Conservation (phyloP, 2,797 vertebrate genomes). For the Sebastes iracundus region DNA sequence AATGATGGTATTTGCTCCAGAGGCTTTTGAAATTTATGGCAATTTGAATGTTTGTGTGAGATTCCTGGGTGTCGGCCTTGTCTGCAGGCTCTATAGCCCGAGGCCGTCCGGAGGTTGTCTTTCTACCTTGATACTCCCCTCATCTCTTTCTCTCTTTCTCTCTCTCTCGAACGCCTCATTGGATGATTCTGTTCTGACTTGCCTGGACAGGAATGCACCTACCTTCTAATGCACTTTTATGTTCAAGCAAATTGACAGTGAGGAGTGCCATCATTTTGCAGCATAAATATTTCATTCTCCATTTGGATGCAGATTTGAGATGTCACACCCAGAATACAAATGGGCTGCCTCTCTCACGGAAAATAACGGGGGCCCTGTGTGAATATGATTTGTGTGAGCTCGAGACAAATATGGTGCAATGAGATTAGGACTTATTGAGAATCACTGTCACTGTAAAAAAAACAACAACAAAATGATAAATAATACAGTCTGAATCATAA, state of each 20-base stretch:
- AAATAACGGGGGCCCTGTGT: conserved; percentile 38
- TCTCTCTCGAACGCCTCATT: conserved; percentile 57
- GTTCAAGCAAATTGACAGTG: conserved; percentile 83
- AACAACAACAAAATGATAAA: conserved; percentile 30
- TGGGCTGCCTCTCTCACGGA: conserved; percentile 36
- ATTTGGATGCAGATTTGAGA: conserved; percentile 82
- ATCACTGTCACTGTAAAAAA: conserved; percentile 42
- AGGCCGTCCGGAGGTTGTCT: conserved; percentile 46
- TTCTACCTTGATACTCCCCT: conserved; percentile 28
- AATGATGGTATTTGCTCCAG: conserved; percentile 31
- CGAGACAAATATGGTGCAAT: conserved; percentile 43
- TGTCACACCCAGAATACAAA: conserved; percentile 77
- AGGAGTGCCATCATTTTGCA: conserved; percentile 79
- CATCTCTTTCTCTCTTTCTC: neutral
- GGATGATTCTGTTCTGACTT: conserved; percentile 77
- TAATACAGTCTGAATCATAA: conserved; percentile 29
- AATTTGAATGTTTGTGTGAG: conserved; percentile 34
- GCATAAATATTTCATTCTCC: conserved; percentile 83
- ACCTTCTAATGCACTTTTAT: conserved; percentile 79
- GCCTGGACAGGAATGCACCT: conserved; percentile 79
- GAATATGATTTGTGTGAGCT: conserved; percentile 68
- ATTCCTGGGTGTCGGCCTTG: conserved; percentile 47
- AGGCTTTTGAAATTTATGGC: conserved; percentile 24
- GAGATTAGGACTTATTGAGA: conserved; percentile 57
- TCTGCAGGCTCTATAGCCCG: conserved; percentile 33